Conservation (phyloP, 2,113 vertebrate genomes). For the Saccopteryx leptura region DNA sequence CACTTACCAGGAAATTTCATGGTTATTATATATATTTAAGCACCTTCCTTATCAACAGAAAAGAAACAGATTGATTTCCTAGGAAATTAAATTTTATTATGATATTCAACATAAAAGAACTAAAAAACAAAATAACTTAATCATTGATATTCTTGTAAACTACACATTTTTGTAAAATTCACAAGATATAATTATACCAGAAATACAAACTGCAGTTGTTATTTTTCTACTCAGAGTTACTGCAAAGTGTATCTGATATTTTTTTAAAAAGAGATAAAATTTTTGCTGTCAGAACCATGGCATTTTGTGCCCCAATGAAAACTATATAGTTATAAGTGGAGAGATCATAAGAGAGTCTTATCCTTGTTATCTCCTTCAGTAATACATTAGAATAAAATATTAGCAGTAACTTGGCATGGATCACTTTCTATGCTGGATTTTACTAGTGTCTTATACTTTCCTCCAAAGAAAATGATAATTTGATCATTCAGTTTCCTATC, state of each 20-base stretch:
- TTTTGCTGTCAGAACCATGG: background rate
- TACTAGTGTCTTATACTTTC: background rate
- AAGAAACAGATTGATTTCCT: background rate
- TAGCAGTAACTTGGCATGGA: background rate
- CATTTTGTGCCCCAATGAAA: background rate
- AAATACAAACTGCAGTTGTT: background rate
- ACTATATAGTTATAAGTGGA: background rate
- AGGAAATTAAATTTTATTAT: slow-evolving; percentile 7
- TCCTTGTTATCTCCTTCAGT: background rate
- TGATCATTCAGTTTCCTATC: background rate
- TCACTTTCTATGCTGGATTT: background rate
- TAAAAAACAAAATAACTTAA: background rate
- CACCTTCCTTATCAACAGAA: background rate
- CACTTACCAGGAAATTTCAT: background rate
- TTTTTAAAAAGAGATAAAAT: background rate
- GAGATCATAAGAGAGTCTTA: background rate
- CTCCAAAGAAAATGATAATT: background rate
- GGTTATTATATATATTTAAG: background rate
- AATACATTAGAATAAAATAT: background rate
- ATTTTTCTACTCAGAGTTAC: background rate
- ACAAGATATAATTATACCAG: background rate
- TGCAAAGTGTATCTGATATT: background rate
- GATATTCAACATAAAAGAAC: background rate
- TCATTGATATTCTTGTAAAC: slow-evolving; percentile 37
- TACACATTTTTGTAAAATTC: background rate